Base-by-base conservation (phyloP, 2,113 vertebrate genomes). In the Equus quagga region DNA sequence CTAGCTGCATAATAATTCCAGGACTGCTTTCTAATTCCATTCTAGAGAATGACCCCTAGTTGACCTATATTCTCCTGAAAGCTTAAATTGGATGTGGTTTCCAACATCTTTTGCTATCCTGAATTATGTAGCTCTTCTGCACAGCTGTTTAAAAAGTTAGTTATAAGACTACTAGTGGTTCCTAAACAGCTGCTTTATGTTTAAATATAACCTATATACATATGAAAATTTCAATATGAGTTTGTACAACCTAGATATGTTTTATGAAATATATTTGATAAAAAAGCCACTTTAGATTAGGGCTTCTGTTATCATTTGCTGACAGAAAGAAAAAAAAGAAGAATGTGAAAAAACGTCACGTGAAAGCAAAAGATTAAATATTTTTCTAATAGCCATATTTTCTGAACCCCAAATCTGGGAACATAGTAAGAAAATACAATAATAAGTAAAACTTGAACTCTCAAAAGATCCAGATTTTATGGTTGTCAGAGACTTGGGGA, bases 1-100 rank as follows among this genome's bases (percentile, higher is more conserved):
- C 17, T 26, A 24, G 49, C 65, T 97, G 86, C 8, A 54, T 56
- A 94, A 73, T 23, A 94, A 56, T 76, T 97, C 60, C 83, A 90
- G 83, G 46, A 76, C 7, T 85, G 10, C 2, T 89, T 96, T 95
- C 33, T 72, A 56, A 79, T 75, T 91, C 56, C 26, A 62, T 88
- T 96, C 96, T 85, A 24, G 85, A 97, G 79, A 96, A 92, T 94
- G 97, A 89, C 92, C 90, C 94, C 49, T n/a, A 79, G 12, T 11
- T 94, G 92, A 94, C 81, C 73, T 95, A 14, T 79, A 64, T 14
- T 85, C 49, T 92, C 56, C 28, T 51, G 24, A 95, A 96, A 75
- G 33, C 89, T 98, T 75, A 91, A 94, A 96, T 60, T 96, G 8
- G 10, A 82, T 82, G 51, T 96, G 80, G 84, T 91, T 96, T 96